Base-by-base conservation (phyloP, 53 echinoderm and acorn worm species). In the Antedon mediterranea region DNA sequence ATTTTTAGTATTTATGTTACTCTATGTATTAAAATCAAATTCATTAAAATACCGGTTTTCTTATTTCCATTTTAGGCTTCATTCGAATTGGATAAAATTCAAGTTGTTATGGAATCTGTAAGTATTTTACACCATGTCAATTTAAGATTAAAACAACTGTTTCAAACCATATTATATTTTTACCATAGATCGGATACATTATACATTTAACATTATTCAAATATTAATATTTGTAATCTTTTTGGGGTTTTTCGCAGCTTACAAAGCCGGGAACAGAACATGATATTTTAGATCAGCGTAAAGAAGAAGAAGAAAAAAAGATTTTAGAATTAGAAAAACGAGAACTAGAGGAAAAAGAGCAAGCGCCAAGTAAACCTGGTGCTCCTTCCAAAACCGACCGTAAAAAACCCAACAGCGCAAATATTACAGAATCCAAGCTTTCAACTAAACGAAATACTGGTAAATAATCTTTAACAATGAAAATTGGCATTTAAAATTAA, bases 11-110 rank as follows among this genome's bases (percentile, higher is more conserved):
- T n/a, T n/a, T n/a, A n/a, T n/a, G n/a, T n/a, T n/a, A n/a, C n/a
- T n/a, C n/a, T n/a, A n/a, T n/a, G n/a, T n/a, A 37, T 37, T 37
- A 11, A 37, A 37, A 37, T 37, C n/a, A n/a, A 37, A 37, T 4
- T 37, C 4, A 6, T 37, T 4, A 37, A 37, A 4, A 37, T 37
- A 37, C 37, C 37, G n/a, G n/a, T n/a, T 37, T 37, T 37, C 37
- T 71, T 73, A 43, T 37, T 72, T 43, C 73, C n/a, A 73, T 73
- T 85, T 23, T 75, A 94, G 94, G 90, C 94, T 34, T 90, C 88
- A n/a, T 84, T 88, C 82, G 94, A 94, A 78, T 78, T 94, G 85
- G 94, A 94, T 43, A 89, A 85, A 83, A 91, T 94, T 33, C 90
- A 91, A 85, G 86, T 91, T 72, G 82, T 71, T 75, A 89, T 94